phyloP scores from a whole-genome alignment of 53 echinoderm and acorn worm genomes.

The Holothuria leucospilota region DNA sequence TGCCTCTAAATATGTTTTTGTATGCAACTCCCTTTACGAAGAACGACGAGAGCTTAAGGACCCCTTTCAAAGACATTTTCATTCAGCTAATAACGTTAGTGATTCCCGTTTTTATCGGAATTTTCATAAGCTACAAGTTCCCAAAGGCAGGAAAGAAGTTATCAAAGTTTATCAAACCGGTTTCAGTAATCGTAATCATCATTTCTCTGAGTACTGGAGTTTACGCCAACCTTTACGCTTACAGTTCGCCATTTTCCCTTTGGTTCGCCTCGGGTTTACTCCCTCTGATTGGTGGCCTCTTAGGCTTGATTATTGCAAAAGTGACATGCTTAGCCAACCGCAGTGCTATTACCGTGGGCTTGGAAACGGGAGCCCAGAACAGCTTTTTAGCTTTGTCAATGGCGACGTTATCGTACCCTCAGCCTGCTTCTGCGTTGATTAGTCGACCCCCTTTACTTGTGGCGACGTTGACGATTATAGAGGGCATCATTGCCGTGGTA shows the following conservation, averaged over 20 bases:
- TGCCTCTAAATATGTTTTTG: constrained; percentile 70
- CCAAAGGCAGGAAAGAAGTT: constrained; percentile 63
- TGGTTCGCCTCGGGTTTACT: constrained; percentile 56
- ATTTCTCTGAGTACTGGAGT: constrained; percentile 54
- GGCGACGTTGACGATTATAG: constrained; percentile 38
- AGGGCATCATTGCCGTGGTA: constrained; percentile 5
- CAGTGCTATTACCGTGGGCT: constrained; percentile 61
- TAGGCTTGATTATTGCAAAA: constrained; percentile 63
- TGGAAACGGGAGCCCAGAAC: constrained; percentile 82
- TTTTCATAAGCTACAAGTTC: constrained; percentile 54
- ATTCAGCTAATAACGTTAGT: constrained; percentile 65
- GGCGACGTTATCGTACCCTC: constrained; percentile 62
- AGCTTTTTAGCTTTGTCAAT: constrained; percentile 64
- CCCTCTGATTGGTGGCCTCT: constrained; percentile 53
- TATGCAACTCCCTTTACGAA: constrained; percentile 65
- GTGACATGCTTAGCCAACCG: constrained; percentile 58
- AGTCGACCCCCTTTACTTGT: constrained; percentile 60
- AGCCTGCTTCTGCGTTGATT: constrained; percentile 72
- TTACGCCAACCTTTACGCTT: constrained; percentile 67
- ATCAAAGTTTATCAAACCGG: constrained; percentile 60
- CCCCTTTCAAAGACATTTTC: constrained; percentile 68
- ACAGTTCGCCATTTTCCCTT: constrained; percentile 45
- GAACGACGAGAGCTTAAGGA: constrained; percentile 55
- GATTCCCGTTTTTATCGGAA: constrained; percentile 70
- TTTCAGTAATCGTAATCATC: constrained; percentile 55